A percentile compares a stretch with the other conserved stretches of the same genome.
These are phyloP conservation scores for Fragum fragum DNA, from an alignment of 2,888 invertebrate genomes.

Conservation along the genomic window DNA sequence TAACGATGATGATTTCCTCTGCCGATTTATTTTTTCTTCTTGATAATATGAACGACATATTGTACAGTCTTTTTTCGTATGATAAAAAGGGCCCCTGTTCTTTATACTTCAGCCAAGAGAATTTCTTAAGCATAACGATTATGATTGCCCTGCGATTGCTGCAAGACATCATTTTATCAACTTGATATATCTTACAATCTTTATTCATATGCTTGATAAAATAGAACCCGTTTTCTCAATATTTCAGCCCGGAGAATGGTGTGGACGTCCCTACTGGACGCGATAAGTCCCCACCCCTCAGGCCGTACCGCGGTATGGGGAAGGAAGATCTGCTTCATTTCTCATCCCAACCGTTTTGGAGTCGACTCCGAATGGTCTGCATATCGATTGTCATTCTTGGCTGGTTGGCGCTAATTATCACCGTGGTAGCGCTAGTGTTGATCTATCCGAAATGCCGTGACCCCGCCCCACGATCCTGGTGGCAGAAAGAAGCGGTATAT, in stretches of 20 bases:
- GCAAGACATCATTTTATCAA: no score
- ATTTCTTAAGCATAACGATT: conserved; percentile 4
- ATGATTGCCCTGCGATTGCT: background rate
- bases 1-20: no score
- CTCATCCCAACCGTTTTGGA: conserved; percentile 83
- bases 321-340: conserved; percentile 84
- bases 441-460: conserved; percentile 79
- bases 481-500: conserved; percentile 81
- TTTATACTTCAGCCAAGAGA: no score
- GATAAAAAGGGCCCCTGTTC: no score
- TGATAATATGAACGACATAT: no score
- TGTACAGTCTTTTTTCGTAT: no score
- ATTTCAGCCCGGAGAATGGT: conserved; percentile 45
- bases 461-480: conserved; percentile 77
- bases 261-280: conserved; percentile 27
- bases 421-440: conserved; percentile 83
- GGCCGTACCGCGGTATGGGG: conserved; percentile 83
- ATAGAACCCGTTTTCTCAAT: no score
- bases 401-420: conserved; percentile 84
- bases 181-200: no score
- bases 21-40: no score
- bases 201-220: no score
- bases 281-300: conserved; percentile 29
- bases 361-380: conserved; percentile 79
- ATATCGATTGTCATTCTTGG: conserved; percentile 76